Evolutionary conservation across 2,113 vertebrate species (phyloP).

Genomic region (Eurypyga helias): DNA sequence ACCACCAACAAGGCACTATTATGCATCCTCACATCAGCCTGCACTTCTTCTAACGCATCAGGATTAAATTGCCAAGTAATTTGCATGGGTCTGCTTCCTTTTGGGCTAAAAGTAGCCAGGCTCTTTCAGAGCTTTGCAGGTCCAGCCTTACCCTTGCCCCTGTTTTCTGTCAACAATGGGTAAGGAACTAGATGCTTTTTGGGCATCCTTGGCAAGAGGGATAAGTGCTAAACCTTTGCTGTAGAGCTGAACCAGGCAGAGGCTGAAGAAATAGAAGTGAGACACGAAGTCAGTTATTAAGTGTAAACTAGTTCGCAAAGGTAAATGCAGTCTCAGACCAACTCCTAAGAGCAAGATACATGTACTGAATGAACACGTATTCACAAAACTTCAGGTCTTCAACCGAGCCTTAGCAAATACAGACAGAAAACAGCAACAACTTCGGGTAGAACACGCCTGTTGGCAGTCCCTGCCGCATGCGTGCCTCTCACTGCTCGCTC

Average conservation of each 20-base stretch:
- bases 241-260: background rate
- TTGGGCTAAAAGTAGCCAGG: background rate
- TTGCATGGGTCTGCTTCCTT: background rate
- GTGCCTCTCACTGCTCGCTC: background rate
- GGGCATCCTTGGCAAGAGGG: background rate
- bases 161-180: background rate
- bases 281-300: background rate
- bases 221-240: background rate
- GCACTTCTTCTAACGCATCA: background rate
- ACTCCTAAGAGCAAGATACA: background rate
- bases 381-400: background rate
- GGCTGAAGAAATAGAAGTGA: background rate
- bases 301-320: background rate
- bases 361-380: rapidly evolving
- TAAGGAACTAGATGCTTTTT: background rate
- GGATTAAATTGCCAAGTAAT: background rate
- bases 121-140: background rate
- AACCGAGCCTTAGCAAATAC: background rate
- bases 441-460: background rate
- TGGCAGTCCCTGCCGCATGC: background rate
- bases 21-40: background rate
- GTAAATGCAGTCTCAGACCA: rapidly evolving
- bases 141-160: background rate
- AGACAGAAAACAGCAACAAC: background rate
- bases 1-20: rapidly evolving